phyloP scores from a whole-genome alignment of 2,888 invertebrate species.

The Thalpophila matura region DNA sequence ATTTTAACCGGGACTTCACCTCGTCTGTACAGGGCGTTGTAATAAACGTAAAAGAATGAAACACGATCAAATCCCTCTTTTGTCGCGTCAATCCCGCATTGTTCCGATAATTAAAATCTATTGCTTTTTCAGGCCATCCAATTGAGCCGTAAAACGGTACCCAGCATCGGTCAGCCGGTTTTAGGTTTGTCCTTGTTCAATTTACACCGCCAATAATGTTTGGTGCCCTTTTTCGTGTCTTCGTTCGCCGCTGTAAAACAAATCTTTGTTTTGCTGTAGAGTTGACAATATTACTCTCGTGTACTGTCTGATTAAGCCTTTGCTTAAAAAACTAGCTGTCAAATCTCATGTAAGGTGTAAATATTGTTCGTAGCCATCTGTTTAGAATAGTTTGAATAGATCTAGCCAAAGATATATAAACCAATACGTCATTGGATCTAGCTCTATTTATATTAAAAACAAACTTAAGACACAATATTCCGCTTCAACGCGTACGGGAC shows the following conservation, averaged over 20 bases:
- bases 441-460: no score
- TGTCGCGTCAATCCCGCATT: slow-evolving; percentile 29
- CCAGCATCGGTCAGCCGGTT: slow-evolving; percentile 20
- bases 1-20: neutral
- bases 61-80: slow-evolving; percentile 35
- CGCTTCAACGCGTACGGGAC: no score
- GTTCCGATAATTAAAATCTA: slow-evolving; percentile 48
- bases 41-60: slow-evolving; percentile 35
- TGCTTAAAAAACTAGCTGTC: neutral
- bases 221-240: neutral
- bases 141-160: slow-evolving; percentile 22
- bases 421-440: no score
- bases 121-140: slow-evolving; percentile 31
- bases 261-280: neutral
- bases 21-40: neutral
- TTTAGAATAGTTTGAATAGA: no score
- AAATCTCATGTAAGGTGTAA: neutral
- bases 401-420: no score
- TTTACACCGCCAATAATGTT: neutral
- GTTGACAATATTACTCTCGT: neutral
- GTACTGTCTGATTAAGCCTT: neutral
- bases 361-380: neutral
- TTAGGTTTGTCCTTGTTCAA: slow-evolving; percentile 2
- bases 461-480: no score
- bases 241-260: neutral